Conservation (phyloP, 2,113 vertebrate species). For the Beaufortia kweichowensis region DNA sequence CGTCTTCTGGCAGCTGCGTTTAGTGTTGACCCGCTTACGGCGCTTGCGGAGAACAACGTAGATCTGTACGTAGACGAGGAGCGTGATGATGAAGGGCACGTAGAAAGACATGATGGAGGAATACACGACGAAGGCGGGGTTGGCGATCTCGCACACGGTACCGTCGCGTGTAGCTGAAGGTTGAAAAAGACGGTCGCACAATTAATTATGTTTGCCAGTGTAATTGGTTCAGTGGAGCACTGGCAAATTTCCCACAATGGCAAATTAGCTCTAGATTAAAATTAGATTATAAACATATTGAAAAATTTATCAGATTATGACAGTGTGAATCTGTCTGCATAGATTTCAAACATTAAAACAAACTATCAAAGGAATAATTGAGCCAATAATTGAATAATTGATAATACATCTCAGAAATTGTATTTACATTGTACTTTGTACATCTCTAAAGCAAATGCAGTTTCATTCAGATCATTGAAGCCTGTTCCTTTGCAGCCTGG, state of each 20-base stretch:
- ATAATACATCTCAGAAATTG: too few species aligned
- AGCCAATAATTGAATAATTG: too few species aligned
- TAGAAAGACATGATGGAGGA: constrained; percentile 82
- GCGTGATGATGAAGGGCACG: constrained; percentile 79
- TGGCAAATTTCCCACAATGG: constrained; percentile 1
- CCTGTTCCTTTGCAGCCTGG: too few species aligned
- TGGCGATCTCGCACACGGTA: constrained; percentile 74
- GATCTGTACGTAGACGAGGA: constrained; percentile 80
- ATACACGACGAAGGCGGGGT: constrained; percentile 78
- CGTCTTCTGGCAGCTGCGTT: constrained; percentile 62
- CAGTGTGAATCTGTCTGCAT: neutral
- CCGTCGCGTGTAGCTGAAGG: constrained; percentile 74
- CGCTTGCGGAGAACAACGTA: constrained; percentile 77
- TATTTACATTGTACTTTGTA: too few species aligned
- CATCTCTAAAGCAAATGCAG: too few species aligned
- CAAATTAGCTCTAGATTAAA: constrained; percentile 14
- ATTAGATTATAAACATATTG: constrained; percentile 1
- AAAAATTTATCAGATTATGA: neutral
- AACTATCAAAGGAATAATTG: too few species aligned
- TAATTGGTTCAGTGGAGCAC: neutral
- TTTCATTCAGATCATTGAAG: too few species aligned
- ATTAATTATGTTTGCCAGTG: neutral
- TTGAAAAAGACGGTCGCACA: constrained; percentile 19
- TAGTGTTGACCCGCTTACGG: constrained; percentile 76
- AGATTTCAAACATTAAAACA: too few species aligned